These are phyloP conservation scores for Carcharodon carcharias DNA, from an alignment of 2,797 vertebrate genomes.

Conservation along the genomic window DNA sequence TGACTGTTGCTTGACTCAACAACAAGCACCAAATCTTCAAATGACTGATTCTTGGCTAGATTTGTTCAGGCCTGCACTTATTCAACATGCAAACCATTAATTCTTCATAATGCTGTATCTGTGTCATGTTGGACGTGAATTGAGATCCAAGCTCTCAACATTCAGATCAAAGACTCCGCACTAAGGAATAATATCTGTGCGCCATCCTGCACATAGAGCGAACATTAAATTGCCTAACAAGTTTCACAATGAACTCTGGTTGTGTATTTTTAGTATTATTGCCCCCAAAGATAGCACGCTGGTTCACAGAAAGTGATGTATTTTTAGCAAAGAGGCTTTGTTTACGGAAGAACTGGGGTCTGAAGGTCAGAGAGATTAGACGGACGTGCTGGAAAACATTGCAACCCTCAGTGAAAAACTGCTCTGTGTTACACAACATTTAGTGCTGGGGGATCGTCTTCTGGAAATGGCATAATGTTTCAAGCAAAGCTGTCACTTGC, in stretches of 20 bases:
- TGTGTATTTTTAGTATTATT: not conserved
- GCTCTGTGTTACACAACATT: not conserved
- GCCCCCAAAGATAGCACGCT: not conserved
- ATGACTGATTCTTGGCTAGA: not conserved
- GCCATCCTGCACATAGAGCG: not conserved
- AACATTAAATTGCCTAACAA: too few species aligned
- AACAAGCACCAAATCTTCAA: too few species aligned
- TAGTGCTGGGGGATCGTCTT: too few species aligned
- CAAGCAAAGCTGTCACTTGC: too few species aligned
- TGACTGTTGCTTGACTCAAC: too few species aligned
- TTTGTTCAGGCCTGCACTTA: not conserved
- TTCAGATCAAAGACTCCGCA: not conserved
- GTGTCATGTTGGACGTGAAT: not conserved
- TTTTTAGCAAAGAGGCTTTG: slow-evolving; percentile 3
- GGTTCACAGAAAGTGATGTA: not conserved
- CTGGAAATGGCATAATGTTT: not conserved
- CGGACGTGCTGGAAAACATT: not conserved
- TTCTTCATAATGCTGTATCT: not conserved
- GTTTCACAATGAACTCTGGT: not conserved
- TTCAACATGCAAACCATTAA: too few species aligned
- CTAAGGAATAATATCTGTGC: not conserved
- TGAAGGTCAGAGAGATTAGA: not conserved
- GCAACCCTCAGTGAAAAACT: too few species aligned
- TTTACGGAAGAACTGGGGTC: not conserved
- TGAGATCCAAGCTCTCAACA: not conserved